Conservation (phyloP, 2,888 invertebrate genomes). For the Clunio marinus region DNA sequence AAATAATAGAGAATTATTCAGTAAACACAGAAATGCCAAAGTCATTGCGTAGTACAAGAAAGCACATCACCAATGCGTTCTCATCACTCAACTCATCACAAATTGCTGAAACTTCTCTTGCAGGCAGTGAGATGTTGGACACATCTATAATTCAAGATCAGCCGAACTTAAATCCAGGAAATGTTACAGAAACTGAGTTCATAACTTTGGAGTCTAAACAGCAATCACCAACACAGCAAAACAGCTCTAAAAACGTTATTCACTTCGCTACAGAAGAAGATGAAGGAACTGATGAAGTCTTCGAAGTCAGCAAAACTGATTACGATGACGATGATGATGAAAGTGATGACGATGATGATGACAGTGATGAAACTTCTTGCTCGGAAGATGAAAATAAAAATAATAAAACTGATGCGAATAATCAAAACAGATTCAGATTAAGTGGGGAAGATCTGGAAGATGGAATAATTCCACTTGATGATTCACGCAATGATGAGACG, state of each 20-base stretch:
- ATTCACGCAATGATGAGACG: neutral
- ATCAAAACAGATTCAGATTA: neutral
- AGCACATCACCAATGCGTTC: constrained; percentile 23
- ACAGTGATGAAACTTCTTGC: neutral
- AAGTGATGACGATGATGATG: neutral
- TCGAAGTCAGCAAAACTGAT: neutral
- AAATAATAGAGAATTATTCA: constrained; percentile 15
- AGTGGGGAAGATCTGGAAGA: constrained; percentile 13
- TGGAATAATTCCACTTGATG: neutral
- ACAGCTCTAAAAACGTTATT: neutral
- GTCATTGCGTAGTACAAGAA: constrained; percentile 34
- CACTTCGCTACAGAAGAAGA: neutral
- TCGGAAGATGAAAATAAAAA: too few species aligned
- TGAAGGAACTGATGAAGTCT: neutral
- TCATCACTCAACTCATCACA: neutral
- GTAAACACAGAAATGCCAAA: constrained; percentile 1
- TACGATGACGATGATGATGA: neutral
- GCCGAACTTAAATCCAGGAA: neutral
- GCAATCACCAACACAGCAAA: neutral
- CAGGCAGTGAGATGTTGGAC: neutral
- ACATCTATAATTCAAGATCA: neutral
- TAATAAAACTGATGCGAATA: too few species aligned
- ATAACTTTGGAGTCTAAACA: neutral
- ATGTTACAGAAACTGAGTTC: neutral
- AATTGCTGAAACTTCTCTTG: neutral